Evolutionary conservation across 1,140 invertebrate genomes (phyloP).

Genomic region (Megathymus violae): DNA sequence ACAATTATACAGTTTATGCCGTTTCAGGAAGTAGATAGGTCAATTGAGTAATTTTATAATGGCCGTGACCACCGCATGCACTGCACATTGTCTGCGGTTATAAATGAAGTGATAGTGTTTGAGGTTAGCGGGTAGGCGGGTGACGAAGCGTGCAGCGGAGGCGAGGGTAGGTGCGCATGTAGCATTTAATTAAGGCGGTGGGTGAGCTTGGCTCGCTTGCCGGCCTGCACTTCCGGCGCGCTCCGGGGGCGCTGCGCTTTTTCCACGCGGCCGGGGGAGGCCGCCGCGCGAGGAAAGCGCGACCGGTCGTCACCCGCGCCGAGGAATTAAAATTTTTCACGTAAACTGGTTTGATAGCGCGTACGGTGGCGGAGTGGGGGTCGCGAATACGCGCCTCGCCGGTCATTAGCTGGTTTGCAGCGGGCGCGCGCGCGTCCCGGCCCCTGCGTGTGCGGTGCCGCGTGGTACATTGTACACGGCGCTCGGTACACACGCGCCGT

Average conservation of each 20-base stretch:
- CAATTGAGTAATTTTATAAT: neutral
- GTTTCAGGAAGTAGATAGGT: no score
- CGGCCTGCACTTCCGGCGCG: constrained; percentile 76
- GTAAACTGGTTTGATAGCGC: constrained; percentile 81
- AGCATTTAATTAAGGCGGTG: constrained; percentile 78
- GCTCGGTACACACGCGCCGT: constrained; percentile 29
- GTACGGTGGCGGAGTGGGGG: constrained; percentile 73
- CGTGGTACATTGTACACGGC: constrained; percentile 17
- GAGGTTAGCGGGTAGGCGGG: constrained; percentile 41
- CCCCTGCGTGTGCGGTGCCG: constrained; percentile 52
- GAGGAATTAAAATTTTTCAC: constrained; percentile 81
- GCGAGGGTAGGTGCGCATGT: constrained; percentile 66
- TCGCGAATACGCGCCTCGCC: constrained; percentile 73
- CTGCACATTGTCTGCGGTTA: constrained; percentile 25
- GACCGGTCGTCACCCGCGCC: constrained; percentile 75
- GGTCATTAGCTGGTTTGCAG: constrained; percentile 73
- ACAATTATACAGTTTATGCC: no score
- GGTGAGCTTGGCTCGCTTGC: constrained; percentile 75
- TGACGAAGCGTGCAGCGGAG: constrained; percentile 38
- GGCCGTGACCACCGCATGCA: neutral
- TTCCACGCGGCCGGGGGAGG: constrained; percentile 68
- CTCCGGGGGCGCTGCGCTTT: constrained; percentile 74
- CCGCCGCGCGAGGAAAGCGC: constrained; percentile 70
- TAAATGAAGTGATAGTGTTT: constrained; percentile 40
- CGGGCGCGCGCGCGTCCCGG: constrained; percentile 67